Base-by-base conservation (phyloP, 1,140 invertebrate genomes). In the Apocrypta bakeri region DNA sequence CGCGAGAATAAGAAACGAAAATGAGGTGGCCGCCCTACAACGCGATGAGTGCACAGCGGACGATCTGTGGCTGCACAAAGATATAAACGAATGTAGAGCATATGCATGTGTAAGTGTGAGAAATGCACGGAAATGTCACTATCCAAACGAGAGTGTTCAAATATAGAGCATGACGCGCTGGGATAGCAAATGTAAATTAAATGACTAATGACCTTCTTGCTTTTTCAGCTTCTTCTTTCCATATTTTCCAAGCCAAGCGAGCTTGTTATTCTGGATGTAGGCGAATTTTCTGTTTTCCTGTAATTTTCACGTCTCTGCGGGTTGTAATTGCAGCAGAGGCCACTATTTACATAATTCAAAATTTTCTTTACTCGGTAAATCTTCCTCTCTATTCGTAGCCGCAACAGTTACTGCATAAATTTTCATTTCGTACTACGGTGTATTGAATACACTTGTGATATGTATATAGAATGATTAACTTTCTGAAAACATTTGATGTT, bases 21-120 rank as follows among this genome's bases (percentile, higher is more conserved):
- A 78, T 78, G 61, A 78, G 75, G 63, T 64, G 74, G 61, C 29
- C 64, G 56, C 74, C 27, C 74, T 76, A 66, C 25, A 66, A 66
- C 63, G 25, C 63, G 63, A 66, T 25, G 29, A 64, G 27, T 37
- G 61, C 17, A n/a, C n/a, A 64, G 40, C 27, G 40, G 27, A 76
- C 14, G 27, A 74, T 37, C 4, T 56, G 48, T 21, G 14, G 48
- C 48, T 21, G 17, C 14, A 21, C 6, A 56, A 4, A 21, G 40
- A 42, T 11, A 42, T 42, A 42, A 42, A 12, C 40, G 40, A 42
- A 42, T 42, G 12, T 12, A 12, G 61, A 24, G 61, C 21, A n/a
- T 9, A 24, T 27, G 6, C 17, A 17, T 56, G 48, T 56, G 31
- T 71, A 3, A 7, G 27, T 7, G 17, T 33, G 12, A 21, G 63